Conservation (phyloP, 1,140 invertebrate species). For the Trichomalopsis sarcophagae region DNA sequence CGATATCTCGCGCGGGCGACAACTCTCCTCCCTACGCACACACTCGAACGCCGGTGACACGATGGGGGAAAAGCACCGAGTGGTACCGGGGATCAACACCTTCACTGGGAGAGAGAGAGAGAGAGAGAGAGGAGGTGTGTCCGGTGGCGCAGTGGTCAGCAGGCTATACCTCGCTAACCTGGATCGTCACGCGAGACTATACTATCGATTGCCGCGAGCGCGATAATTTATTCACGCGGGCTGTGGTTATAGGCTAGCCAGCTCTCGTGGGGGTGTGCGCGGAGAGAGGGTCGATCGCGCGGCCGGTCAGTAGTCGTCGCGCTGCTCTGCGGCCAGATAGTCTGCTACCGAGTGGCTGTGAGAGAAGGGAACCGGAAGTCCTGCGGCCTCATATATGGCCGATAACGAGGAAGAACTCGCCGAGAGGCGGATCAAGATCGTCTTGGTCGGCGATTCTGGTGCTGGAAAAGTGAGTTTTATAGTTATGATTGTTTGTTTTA, state of each 20-base stretch:
- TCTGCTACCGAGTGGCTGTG: neutral
- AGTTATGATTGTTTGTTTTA: constrained; percentile 8
- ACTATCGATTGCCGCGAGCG: constrained; percentile 28
- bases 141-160: neutral
- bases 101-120: neutral
- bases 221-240: constrained; percentile 47
- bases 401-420: constrained; percentile 76
- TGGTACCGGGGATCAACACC: neutral
- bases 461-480: constrained; percentile 85
- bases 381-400: neutral
- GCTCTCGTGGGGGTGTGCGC: neutral
- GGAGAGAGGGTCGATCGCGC: neutral
- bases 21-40: neutral
- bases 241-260: neutral
- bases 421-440: constrained; percentile 86
- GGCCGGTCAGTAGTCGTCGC: neutral
- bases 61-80: neutral
- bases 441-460: constrained; percentile 86
- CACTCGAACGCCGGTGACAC: neutral
- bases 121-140: no score
- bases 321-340: neutral
- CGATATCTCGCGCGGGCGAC: neutral
- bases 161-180: neutral
- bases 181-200: constrained; percentile 19
- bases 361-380: neutral